phyloP scores from a whole-genome alignment of 1,140 invertebrate species.

The Lepidostoma basale region DNA sequence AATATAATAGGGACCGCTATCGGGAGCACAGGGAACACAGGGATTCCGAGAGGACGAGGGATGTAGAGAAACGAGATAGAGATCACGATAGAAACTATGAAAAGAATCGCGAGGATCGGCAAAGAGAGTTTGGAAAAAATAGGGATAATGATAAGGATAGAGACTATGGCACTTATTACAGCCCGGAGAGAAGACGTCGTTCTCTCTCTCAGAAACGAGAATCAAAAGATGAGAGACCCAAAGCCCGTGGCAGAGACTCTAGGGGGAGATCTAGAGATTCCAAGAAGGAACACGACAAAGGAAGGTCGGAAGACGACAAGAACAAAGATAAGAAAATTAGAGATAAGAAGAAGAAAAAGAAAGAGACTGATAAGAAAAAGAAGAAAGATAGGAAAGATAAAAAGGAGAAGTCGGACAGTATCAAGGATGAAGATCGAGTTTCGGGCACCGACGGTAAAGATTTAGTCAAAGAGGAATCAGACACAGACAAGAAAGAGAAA shows the following conservation, averaged over 20 bases:
- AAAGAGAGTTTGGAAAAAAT: slow-evolving; percentile 52
- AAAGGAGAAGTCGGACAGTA: slow-evolving; percentile 52
- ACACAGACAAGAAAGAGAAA: not conserved
- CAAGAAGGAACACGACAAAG: slow-evolving; percentile 58
- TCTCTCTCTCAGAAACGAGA: slow-evolving; percentile 53
- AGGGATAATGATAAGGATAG: slow-evolving; percentile 48
- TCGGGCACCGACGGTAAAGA: slow-evolving; percentile 5
- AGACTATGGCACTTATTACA: slow-evolving; percentile 34
- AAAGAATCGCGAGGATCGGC: slow-evolving; percentile 53
- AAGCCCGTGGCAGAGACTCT: slow-evolving; percentile 55
- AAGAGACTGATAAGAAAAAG: slow-evolving; percentile 55
- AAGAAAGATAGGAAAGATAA: slow-evolving; percentile 59
- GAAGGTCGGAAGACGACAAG: slow-evolving; percentile 51
- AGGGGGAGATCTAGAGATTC: slow-evolving; percentile 56
- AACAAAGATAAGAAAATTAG: slow-evolving; percentile 51
- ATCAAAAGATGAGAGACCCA: slow-evolving; percentile 50
- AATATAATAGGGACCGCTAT: slow-evolving; percentile 24
- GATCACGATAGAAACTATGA: slow-evolving; percentile 39
- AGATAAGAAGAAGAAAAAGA: slow-evolving; percentile 57
- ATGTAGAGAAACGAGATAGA: slow-evolving; percentile 22
- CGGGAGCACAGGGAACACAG: slow-evolving; percentile 24
- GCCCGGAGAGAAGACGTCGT: slow-evolving; percentile 45
- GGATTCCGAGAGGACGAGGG: slow-evolving; percentile 23
- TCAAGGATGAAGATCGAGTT: slow-evolving; percentile 25
- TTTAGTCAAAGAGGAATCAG: not conserved